phyloP scores from a whole-genome alignment of 2,888 invertebrate genomes.

The Ernsta delagoae region DNA sequence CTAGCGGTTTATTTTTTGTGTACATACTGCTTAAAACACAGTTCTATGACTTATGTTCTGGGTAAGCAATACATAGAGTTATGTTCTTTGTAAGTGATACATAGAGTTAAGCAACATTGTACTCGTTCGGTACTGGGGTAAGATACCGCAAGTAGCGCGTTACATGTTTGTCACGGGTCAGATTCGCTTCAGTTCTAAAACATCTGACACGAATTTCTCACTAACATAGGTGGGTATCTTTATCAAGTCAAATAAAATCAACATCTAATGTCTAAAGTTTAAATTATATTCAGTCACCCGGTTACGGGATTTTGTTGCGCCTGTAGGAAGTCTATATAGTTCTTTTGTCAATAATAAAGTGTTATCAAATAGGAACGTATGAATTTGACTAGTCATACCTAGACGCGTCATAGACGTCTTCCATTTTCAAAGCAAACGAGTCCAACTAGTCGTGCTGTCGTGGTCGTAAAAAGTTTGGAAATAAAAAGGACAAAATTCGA shows the following conservation, averaged over 20 bases:
- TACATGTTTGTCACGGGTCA: constrained; percentile 2
- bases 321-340: too few relatives aligned
- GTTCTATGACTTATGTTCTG: too few relatives aligned
- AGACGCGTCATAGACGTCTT: constrained; percentile 15
- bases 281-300: too few relatives aligned
- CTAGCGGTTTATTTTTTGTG: too few relatives aligned
- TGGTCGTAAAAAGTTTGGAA: constrained; percentile 19
- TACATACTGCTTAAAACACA: too few relatives aligned
- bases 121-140: neutral
- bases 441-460: constrained; percentile 23
- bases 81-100: neutral
- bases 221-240: neutral
- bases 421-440: constrained; percentile 19
- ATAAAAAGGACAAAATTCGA: constrained; percentile 22
- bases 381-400: neutral
- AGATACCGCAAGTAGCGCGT: neutral
- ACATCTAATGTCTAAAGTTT: neutral
- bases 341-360: too few relatives aligned
- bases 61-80: too few relatives aligned
- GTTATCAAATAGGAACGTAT: neutral
- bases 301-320: too few relatives aligned
- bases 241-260: neutral
- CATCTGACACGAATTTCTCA: neutral
- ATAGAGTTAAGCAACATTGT: neutral
- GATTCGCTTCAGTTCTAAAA: neutral